phyloP scores from a whole-genome alignment of 2,113 vertebrate species.

The Erpornis zantholeuca region DNA sequence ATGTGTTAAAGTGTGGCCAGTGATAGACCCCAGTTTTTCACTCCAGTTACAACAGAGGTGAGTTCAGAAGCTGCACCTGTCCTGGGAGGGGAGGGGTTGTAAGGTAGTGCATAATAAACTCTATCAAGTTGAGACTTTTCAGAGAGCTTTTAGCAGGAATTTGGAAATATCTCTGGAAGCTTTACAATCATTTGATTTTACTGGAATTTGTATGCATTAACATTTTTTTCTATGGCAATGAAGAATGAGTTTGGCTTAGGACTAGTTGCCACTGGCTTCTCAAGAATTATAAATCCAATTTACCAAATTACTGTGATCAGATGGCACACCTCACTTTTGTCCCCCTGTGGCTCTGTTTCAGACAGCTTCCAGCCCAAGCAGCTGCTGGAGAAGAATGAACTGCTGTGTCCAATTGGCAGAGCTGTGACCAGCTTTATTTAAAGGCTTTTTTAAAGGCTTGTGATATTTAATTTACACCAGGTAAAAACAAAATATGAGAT shows the following conservation, averaged over 20 bases:
- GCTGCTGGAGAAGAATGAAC: background rate
- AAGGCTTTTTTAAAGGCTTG: background rate
- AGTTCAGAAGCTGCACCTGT: background rate
- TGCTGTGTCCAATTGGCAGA: background rate
- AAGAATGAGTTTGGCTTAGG: background rate
- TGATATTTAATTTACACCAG: background rate
- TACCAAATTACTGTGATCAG: background rate
- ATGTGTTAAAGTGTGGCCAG: background rate
- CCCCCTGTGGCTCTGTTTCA: background rate
- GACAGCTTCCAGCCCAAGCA: background rate
- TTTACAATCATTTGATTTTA: background rate
- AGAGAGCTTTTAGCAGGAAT: background rate
- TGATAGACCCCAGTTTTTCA: background rate
- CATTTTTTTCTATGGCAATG: background rate
- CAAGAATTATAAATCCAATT: background rate
- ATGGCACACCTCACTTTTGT: background rate
- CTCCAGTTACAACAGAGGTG: background rate
- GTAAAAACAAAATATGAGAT: background rate
- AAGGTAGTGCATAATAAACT: background rate
- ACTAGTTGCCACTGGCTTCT: background rate
- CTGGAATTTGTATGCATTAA: background rate
- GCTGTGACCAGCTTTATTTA: background rate
- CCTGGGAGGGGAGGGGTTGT: background rate
- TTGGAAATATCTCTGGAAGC: background rate
- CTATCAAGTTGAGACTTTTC: background rate